These are phyloP conservation scores for Forbesichthys papilliferus DNA, from an alignment of 2,113 vertebrate genomes.

Conservation along the genomic window DNA sequence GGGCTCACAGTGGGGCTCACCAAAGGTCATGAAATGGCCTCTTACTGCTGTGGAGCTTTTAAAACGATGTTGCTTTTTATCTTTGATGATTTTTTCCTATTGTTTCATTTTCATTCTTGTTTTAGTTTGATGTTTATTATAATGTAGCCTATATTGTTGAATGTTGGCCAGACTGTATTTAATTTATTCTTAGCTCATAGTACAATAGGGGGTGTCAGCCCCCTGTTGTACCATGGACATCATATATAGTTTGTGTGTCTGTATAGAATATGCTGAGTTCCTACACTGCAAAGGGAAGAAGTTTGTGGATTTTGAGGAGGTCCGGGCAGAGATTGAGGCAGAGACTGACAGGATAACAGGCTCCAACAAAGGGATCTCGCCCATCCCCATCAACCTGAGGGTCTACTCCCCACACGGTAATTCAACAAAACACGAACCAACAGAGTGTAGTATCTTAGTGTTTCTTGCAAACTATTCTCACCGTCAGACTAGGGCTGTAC, in stretches of 20 bases:
- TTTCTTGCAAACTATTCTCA: no score
- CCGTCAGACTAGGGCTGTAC: no score
- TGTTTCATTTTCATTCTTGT: neutral
- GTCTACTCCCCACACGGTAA: conserved; percentile 93
- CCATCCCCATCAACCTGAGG: conserved; percentile 92
- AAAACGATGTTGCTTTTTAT: neutral
- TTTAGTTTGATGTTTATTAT: no score
- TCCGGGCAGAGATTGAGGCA: conserved; percentile 90
- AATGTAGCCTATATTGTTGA: no score
- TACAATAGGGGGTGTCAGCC: no score
- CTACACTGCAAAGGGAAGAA: conserved; percentile 96
- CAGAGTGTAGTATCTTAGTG: no score
- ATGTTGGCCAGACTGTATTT: no score
- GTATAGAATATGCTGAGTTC: conserved; percentile 93
- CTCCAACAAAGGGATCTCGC: conserved; percentile 95
- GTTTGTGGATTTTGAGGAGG: conserved; percentile 97
- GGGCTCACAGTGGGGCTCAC: no score
- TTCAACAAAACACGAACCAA: neutral
- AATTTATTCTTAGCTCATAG: no score
- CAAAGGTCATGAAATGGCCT: neutral
- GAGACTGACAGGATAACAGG: conserved; percentile 94
- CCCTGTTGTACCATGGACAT: neutral
- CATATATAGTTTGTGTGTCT: conserved; percentile 25
- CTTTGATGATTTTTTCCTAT: neutral
- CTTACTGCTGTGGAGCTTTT: neutral